Conservation (phyloP, 2,888 invertebrate species). For the Scotopteryx bipunctaria region DNA sequence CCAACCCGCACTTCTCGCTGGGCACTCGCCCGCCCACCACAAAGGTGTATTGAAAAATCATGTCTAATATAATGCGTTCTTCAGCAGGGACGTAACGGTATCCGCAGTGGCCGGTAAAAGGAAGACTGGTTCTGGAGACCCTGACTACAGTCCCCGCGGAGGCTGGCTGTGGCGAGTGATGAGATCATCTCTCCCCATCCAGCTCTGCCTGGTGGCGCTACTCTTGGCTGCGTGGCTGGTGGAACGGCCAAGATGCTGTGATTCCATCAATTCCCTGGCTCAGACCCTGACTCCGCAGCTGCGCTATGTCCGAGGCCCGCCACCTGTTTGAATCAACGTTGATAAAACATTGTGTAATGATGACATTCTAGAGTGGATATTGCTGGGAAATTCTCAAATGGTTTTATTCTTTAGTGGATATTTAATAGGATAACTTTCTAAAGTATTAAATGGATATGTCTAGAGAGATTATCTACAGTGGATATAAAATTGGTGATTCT, state of each 20-base stretch:
- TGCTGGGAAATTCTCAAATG: neutral
- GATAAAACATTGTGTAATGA: conserved; percentile 33
- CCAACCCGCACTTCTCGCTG: too few species aligned
- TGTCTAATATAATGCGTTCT: conserved; percentile 29
- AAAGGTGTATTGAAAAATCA: too few species aligned
- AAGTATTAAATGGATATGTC: neutral
- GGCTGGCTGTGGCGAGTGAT: conserved; percentile 89
- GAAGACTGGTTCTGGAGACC: conserved; percentile 82
- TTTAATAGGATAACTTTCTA: neutral
- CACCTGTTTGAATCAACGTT: conserved; percentile 85
- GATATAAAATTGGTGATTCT: neutral
- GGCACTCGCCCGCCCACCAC: too few species aligned
- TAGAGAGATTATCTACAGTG: neutral
- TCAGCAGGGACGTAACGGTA: conserved; percentile 56
- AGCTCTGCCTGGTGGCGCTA: conserved; percentile 88
- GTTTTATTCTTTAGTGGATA: neutral
- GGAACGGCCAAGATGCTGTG: conserved; percentile 91
- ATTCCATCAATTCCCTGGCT: conserved; percentile 89
- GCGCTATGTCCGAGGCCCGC: conserved; percentile 91
- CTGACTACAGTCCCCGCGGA: conserved; percentile 79
- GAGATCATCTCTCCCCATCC: conserved; percentile 90
- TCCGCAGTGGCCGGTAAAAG: conserved; percentile 60
- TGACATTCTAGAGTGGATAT: conserved; percentile 6
- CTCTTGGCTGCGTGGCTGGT: conserved; percentile 89
- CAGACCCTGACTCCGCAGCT: conserved; percentile 91